Percentiles rank a stretch among this genome's conserved stretches.
phyloP scores from a whole-genome alignment of 2,888 invertebrate genomes.

The Clistopyga incitator region DNA sequence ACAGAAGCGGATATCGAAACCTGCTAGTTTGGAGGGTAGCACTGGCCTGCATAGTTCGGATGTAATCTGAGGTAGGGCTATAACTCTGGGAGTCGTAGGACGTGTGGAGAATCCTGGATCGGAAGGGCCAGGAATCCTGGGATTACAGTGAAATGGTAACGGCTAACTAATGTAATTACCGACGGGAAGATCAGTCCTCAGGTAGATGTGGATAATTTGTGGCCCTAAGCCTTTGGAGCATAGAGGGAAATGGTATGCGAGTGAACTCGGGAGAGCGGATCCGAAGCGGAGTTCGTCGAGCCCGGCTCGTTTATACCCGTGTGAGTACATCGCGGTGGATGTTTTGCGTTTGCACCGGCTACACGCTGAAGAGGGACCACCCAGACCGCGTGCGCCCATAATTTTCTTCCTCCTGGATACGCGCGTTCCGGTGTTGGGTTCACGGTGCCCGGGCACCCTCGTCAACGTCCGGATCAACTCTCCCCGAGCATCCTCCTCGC shows the following conservation, averaged over 20 bases:
- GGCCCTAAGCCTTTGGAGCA: background rate
- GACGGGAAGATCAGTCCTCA: background rate
- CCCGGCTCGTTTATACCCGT: constrained; percentile 4
- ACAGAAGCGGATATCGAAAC: constrained; percentile 8
- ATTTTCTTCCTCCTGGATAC: constrained; percentile 49
- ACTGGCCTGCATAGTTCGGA: background rate
- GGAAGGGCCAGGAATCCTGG: background rate
- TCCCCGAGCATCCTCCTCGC: background rate
- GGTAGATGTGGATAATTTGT: constrained; percentile 13
- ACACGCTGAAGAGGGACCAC: constrained; percentile 57
- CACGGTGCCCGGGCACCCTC: constrained; percentile 42
- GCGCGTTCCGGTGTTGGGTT: constrained; percentile 19
- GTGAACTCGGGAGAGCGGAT: constrained; percentile 12
- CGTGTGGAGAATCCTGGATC: constrained; percentile 21
- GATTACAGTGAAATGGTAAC: constrained; percentile 31
- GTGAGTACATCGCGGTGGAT: constrained; percentile 14
- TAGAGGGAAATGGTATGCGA: background rate
- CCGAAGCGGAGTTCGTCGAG: constrained; percentile 7
- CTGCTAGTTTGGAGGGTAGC: constrained; percentile 19
- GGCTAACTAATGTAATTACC: background rate
- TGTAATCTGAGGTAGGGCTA: constrained; percentile 41
- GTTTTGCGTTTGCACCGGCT: background rate
- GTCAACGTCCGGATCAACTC: constrained; percentile 55
- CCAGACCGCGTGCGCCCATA: constrained; percentile 52
- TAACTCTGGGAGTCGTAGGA: constrained; percentile 43